phyloP scores from a whole-genome alignment of 2,888 invertebrate species.

The Eupeodes latifasciatus region DNA sequence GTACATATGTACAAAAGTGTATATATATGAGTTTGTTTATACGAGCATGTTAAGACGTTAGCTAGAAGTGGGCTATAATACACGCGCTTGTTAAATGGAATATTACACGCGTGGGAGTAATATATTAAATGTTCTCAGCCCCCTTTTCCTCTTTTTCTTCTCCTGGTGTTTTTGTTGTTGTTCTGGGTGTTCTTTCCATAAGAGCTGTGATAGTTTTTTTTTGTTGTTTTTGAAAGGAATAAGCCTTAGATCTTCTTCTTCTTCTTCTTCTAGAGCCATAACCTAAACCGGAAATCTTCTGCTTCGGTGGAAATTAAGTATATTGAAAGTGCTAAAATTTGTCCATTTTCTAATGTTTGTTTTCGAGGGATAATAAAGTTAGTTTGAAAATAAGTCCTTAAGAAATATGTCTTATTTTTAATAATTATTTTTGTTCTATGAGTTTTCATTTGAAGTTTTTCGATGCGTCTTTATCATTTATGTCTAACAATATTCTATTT shows the following conservation, averaged over 20 bases:
- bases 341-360: not conserved
- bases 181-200: too few relatives aligned
- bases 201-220: too few relatives aligned
- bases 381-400: not conserved
- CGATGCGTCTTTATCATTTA: not conserved
- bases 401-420: not conserved
- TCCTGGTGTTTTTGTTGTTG: not conserved
- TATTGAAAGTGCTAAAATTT: constrained; percentile 1
- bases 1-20: too few relatives aligned
- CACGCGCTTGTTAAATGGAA: constrained; percentile 40
- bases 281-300: not conserved
- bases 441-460: not conserved
- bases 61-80: constrained; percentile 23
- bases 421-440: not conserved
- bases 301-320: not conserved
- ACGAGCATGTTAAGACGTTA: not conserved
- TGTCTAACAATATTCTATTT: not conserved
- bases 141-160: not conserved
- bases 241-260: too few relatives aligned
- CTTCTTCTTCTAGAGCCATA: not conserved
- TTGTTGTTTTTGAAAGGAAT: too few relatives aligned
- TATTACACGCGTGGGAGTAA: constrained; percentile 45
- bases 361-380: constrained; percentile 16
- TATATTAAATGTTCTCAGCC: constrained; percentile 21
- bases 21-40: not conserved